These are phyloP conservation scores for Epicampocera succincta DNA, from an alignment of 2,888 invertebrate genomes.

Conservation along the genomic window DNA sequence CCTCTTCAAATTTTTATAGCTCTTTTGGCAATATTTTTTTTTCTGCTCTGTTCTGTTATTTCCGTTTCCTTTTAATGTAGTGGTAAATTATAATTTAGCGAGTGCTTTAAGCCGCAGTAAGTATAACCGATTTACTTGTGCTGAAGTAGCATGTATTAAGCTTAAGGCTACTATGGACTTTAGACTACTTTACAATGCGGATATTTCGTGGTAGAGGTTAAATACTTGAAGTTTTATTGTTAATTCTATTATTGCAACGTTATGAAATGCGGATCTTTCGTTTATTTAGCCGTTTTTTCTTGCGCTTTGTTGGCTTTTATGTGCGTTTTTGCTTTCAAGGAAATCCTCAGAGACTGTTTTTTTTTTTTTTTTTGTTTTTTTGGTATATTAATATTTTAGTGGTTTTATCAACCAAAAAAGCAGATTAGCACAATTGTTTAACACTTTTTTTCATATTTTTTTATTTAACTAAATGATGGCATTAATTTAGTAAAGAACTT, in stretches of 20 bases:
- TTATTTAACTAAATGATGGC: neutral
- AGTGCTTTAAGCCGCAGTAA: constrained; percentile 64
- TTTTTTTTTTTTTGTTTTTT: constrained; percentile 22
- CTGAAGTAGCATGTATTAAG: constrained; percentile 58
- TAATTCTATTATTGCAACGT: constrained; percentile 64
- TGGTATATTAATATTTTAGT: constrained; percentile 20
- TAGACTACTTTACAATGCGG: constrained; percentile 53
- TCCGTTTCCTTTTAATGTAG: constrained; percentile 62
- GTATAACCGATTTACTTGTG: constrained; percentile 59
- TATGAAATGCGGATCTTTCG: constrained; percentile 46
- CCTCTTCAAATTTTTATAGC: constrained; percentile 20
- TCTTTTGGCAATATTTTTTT: constrained; percentile 20
- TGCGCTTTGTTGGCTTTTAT: neutral
- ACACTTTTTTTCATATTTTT: neutral
- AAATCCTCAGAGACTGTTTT: constrained; percentile 38
- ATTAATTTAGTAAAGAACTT: neutral
- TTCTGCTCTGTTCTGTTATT: constrained; percentile 48
- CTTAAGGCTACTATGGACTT: constrained; percentile 53
- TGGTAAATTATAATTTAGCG: constrained; percentile 68
- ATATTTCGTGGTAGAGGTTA: constrained; percentile 65
- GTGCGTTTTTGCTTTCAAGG: constrained; percentile 20
- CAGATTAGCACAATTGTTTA: constrained; percentile 43
- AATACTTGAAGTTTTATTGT: constrained; percentile 63
- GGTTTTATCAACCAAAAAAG: constrained; percentile 33
- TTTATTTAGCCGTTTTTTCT: constrained; percentile 28